These are phyloP conservation scores for Yponomeuta sedellus DNA, from an alignment of 2,888 invertebrate species.

Conservation along the genomic window DNA sequence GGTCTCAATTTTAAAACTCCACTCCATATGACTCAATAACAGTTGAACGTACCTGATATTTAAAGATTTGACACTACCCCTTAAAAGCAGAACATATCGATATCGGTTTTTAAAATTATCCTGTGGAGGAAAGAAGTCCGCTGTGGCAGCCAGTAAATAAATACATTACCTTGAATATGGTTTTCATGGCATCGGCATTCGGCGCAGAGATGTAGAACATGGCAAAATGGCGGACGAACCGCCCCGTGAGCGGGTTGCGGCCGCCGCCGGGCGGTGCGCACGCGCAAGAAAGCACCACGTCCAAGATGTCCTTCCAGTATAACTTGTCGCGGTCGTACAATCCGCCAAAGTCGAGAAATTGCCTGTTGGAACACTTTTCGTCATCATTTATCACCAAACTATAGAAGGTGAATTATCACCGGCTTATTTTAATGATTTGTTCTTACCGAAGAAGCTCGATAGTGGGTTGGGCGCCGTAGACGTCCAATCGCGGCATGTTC, in stretches of 20 bases:
- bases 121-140: too few species aligned
- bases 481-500: slow-evolving; percentile 92
- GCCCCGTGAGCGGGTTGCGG: slow-evolving; percentile 87
- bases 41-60: too few species aligned
- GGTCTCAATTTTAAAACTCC: too few species aligned
- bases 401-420: too few species aligned
- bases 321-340: slow-evolving; percentile 92
- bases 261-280: slow-evolving; percentile 96
- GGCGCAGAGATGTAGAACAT: slow-evolving; percentile 90
- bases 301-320: slow-evolving; percentile 91
- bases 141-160: too few species aligned
- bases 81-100: too few species aligned
- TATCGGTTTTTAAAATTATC: too few species aligned
- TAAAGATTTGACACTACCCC: too few species aligned
- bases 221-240: slow-evolving; percentile 93
- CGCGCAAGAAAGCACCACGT: slow-evolving; percentile 88
- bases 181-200: slow-evolving; percentile 83
- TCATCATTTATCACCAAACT: too few species aligned
- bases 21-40: too few species aligned
- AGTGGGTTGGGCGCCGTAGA: slow-evolving; percentile 94
- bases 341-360: slow-evolving; percentile 86
- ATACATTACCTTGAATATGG: slow-evolving; percentile 80
- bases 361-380: slow-evolving; percentile 54
- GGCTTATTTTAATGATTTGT: too few species aligned
- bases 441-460: slow-evolving; percentile 87